These are phyloP conservation scores for Champsocephalus gunnari DNA, from an alignment of 2,797 vertebrate species.

Conservation along the genomic window DNA sequence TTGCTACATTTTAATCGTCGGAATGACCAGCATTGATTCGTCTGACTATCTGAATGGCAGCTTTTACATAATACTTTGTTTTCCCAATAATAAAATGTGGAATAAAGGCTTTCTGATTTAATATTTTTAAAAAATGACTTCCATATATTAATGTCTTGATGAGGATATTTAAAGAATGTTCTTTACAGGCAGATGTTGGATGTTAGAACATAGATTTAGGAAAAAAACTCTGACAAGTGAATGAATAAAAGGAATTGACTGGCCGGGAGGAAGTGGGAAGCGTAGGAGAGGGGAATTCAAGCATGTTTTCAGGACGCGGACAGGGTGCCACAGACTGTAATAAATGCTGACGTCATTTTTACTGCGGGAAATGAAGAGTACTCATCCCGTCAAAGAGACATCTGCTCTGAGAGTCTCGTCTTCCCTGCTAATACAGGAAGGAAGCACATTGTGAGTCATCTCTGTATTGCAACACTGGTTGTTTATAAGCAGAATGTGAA, in stretches of 20 bases:
- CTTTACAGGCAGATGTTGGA: neutral
- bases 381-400: constrained; percentile 54
- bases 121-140: neutral
- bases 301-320: constrained; percentile 49
- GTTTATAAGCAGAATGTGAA: neutral
- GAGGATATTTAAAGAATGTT: neutral
- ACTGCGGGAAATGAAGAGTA: constrained; percentile 42
- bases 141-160: too few relatives aligned
- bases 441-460: too few relatives aligned
- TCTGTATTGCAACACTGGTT: too few relatives aligned
- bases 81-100: neutral
- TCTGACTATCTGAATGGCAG: too few relatives aligned
- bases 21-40: too few relatives aligned
- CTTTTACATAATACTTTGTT: neutral
- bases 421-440: too few relatives aligned
- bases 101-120: neutral
- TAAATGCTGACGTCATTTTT: constrained; percentile 58
- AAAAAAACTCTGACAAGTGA: constrained; percentile 18
- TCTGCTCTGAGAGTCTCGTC: constrained; percentile 45
- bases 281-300: neutral
- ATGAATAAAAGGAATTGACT: constrained; percentile 39
- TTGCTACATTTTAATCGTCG: neutral
- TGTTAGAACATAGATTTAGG: neutral
- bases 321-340: constrained; percentile 42
- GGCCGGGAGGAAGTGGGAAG: constrained; percentile 30